A percentile compares a stretch with the other conserved stretches of the same genome.
Conservation (phyloP, 1,140 invertebrate genomes). For the Rhyacophila brunnea region DNA sequence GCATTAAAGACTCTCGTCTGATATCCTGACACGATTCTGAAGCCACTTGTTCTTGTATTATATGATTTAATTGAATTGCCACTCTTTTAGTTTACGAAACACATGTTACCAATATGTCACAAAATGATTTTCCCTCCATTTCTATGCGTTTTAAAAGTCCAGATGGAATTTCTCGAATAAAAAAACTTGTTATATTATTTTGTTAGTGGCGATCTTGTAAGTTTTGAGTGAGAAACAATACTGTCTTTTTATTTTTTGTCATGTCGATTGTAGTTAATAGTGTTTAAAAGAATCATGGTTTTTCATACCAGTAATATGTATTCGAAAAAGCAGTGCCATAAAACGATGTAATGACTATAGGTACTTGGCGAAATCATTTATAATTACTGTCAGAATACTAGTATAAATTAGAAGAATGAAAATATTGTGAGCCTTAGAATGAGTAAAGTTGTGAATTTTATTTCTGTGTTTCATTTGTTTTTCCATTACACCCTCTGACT, state of each 20-base stretch:
- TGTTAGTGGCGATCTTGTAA: constrained; percentile 17
- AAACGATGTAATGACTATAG: constrained; percentile 15
- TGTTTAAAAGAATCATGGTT: constrained; percentile 24
- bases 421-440: constrained; percentile 34
- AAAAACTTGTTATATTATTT: background rate
- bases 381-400: constrained; percentile 31
- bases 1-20: constrained; percentile 15
- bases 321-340: constrained; percentile 30
- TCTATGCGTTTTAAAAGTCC: no score
- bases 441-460: constrained; percentile 37
- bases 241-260: constrained; percentile 16
- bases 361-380: constrained; percentile 24
- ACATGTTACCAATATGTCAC: background rate
- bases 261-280: constrained; percentile 24
- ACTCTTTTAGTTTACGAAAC: background rate
- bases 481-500: no score
- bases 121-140: background rate
- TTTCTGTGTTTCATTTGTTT: constrained; percentile 25
- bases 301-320: constrained; percentile 6
- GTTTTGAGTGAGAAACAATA: constrained; percentile 22
- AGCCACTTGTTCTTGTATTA: constrained; percentile 5
- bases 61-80: constrained; percentile 3
- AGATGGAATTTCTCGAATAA: background rate
- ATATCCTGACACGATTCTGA: constrained; percentile 6
- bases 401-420: constrained; percentile 31